These are phyloP conservation scores for Omphaloscelis lunosa DNA, from an alignment of 2,888 invertebrate genomes.

Conservation along the genomic window DNA sequence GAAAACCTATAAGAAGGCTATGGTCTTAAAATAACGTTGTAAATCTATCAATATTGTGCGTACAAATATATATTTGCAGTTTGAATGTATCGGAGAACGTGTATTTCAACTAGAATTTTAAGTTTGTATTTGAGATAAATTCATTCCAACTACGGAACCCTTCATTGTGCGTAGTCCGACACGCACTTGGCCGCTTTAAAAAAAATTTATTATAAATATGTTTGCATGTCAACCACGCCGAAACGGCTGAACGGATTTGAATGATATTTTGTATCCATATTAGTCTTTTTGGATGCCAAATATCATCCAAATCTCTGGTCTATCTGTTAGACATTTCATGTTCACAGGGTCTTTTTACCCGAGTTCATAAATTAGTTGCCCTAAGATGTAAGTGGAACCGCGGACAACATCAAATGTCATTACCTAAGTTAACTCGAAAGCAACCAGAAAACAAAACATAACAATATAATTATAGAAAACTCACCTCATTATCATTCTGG, in stretches of 20 bases:
- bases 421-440: not conserved
- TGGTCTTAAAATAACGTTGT: no score
- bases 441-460: not conserved
- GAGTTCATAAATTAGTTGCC: not conserved
- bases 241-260: not conserved
- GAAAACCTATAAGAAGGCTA: no score
- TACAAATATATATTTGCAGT: no score
- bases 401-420: no score
- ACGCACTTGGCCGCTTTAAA: no score
- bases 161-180: no score
- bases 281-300: not conserved
- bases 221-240: not conserved
- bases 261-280: not conserved
- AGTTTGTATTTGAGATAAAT: no score
- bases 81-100: no score
- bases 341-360: not conserved
- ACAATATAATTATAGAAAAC: not conserved
- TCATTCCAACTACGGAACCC: no score
- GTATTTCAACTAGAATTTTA: no score
- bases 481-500: slow-evolving; percentile 84
- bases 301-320: not conserved
- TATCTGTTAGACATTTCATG: not conserved
- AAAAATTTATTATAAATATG: not conserved
- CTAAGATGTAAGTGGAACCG: not conserved
- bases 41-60: no score